phyloP scores from a whole-genome alignment of 2,797 vertebrate genomes.

The Platalea minor region DNA sequence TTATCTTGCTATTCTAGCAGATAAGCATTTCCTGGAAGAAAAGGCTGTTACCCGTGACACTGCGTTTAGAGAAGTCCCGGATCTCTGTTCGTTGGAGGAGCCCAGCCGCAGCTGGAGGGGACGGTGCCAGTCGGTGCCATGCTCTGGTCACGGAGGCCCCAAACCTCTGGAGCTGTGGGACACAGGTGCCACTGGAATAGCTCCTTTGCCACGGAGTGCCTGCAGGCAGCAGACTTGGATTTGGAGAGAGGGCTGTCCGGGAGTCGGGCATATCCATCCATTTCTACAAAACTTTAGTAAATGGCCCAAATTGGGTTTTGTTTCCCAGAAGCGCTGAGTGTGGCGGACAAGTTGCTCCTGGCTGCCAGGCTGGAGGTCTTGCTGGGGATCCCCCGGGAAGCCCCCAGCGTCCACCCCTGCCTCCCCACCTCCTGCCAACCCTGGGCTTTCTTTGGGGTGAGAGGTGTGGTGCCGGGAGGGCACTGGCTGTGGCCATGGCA shows the following conservation, averaged over 20 bases:
- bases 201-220: not conserved
- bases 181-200: not conserved
- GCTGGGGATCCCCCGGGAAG: not conserved
- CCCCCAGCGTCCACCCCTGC: not conserved
- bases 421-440: not conserved
- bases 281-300: not conserved
- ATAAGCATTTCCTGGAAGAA: not conserved
- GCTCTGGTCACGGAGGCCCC: not conserved
- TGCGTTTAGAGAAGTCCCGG: not conserved
- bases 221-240: not conserved
- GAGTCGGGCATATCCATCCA: not conserved
- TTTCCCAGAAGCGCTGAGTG: not conserved
- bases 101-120: not conserved
- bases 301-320: not conserved
- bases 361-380: not conserved
- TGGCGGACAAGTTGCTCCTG: not conserved
- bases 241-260: not conserved
- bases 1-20: not conserved
- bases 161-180: not conserved
- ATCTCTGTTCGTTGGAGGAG: not conserved
- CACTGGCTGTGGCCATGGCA: not conserved
- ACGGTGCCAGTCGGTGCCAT: fast-evolving
- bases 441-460: no score
- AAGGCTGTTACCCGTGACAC: no score
- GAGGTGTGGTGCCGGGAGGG: not conserved